These are phyloP conservation scores for Heteromurus nitidus DNA, from an alignment of 2,888 invertebrate species.

Conservation along the genomic window DNA sequence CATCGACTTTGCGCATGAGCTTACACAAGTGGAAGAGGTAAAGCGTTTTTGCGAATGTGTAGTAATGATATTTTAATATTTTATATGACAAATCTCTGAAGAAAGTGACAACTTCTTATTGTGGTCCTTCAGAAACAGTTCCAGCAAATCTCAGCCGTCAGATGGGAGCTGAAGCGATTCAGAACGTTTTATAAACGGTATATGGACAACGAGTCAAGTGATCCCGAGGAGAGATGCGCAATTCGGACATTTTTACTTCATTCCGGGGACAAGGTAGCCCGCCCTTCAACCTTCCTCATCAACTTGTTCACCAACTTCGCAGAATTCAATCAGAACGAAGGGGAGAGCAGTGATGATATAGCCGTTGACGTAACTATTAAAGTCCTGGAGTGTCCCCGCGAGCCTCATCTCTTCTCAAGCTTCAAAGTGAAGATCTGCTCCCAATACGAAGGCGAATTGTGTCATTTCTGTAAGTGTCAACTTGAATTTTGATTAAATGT, in stretches of 20 bases:
- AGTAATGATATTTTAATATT: neutral
- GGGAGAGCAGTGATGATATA: neutral
- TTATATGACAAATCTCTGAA: too few relatives aligned
- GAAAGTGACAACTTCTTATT: neutral
- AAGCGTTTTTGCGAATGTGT: neutral
- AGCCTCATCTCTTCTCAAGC: neutral
- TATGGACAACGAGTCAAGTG: neutral
- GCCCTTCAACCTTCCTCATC: neutral
- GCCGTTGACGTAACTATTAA: neutral
- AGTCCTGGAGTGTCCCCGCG: neutral
- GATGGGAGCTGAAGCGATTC: slow-evolving; percentile 10
- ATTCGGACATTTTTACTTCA: neutral
- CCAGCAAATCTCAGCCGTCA: neutral
- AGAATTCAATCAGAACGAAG: neutral
- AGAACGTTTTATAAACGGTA: neutral
- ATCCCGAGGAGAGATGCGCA: neutral
- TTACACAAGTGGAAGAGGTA: neutral
- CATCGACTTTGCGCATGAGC: too few relatives aligned
- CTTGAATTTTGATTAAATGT: neutral
- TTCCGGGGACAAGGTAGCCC: neutral
- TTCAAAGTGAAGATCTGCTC: neutral
- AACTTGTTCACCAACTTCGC: neutral
- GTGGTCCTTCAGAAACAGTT: neutral
- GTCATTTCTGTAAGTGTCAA: neutral
- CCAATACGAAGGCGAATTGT: neutral